phyloP scores from a whole-genome alignment of 2,888 invertebrate genomes.

The Nephrotoma flavescens region DNA sequence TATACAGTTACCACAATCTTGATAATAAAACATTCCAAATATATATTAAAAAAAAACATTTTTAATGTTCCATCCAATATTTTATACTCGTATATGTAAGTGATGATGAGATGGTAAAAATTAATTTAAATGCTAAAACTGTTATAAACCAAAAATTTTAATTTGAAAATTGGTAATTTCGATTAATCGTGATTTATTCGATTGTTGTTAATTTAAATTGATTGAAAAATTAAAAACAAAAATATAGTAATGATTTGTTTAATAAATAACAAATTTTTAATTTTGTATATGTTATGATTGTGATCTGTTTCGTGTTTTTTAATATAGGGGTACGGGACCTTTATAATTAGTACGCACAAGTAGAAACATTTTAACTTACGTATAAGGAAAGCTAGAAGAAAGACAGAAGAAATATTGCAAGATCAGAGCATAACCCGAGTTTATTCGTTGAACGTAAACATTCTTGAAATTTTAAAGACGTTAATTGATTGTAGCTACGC shows the following conservation, averaged over 20 bases:
- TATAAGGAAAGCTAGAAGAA: too few species aligned
- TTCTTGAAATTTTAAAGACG: too few species aligned
- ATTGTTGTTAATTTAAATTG: background rate
- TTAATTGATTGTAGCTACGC: too few species aligned
- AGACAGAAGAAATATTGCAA: too few species aligned
- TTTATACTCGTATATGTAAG: background rate
- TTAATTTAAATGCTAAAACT: background rate
- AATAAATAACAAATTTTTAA: background rate
- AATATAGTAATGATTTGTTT: background rate
- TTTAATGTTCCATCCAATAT: background rate
- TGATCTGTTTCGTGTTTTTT: too few species aligned
- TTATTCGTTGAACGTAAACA: too few species aligned
- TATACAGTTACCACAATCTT: background rate
- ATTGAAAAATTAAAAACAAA: too few species aligned
- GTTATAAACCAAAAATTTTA: background rate
- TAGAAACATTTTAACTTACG: too few species aligned
- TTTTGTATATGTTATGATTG: background rate
- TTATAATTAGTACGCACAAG: too few species aligned
- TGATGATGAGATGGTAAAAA: background rate
- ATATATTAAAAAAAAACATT: background rate
- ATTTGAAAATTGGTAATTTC: background rate
- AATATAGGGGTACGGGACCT: too few species aligned
- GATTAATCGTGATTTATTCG: background rate
- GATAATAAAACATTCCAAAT: background rate
- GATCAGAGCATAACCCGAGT: too few species aligned